These are phyloP conservation scores for Ictidomys tridecemlineatus DNA, from an alignment of 2,113 vertebrate species.

Conservation along the genomic window DNA sequence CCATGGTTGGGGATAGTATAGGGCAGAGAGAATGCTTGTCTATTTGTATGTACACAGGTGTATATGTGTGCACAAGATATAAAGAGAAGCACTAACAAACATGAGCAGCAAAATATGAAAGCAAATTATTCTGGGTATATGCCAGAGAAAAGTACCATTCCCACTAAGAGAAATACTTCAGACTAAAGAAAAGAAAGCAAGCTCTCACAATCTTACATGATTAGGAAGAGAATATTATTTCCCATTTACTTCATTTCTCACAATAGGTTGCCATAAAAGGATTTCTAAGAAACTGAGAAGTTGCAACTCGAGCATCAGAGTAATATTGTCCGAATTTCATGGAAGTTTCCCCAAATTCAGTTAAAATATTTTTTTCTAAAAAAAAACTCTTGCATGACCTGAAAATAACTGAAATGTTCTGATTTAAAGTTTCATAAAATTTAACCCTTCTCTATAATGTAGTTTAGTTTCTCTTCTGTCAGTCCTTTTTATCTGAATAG, in stretches of 20 bases:
- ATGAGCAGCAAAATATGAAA: background rate
- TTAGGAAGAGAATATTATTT: background rate
- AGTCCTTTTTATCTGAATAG: background rate
- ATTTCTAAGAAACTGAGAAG: background rate
- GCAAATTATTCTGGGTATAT: conserved; percentile 17
- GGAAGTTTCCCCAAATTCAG: conserved; percentile 19
- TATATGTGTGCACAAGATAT: background rate
- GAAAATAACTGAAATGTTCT: background rate
- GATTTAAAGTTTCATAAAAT: conserved; percentile 31
- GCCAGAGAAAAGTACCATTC: conserved; percentile 6
- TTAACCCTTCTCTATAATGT: background rate
- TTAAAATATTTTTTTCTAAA: background rate
- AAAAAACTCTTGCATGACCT: background rate
- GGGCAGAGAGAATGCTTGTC: background rate
- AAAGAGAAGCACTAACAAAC: background rate
- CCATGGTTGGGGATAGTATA: background rate
- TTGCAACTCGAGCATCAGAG: background rate
- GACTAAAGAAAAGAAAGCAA: background rate
- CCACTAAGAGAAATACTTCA: conserved; percentile 30
- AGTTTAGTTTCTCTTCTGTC: background rate
- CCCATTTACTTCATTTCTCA: conserved; percentile 37
- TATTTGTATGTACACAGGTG: background rate
- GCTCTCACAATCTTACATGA: background rate
- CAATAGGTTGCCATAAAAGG: background rate
- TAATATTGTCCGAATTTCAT: conserved; percentile 4